Base-by-base conservation (phyloP, 2,888 invertebrate species). In the Agrotis exclamationis region DNA sequence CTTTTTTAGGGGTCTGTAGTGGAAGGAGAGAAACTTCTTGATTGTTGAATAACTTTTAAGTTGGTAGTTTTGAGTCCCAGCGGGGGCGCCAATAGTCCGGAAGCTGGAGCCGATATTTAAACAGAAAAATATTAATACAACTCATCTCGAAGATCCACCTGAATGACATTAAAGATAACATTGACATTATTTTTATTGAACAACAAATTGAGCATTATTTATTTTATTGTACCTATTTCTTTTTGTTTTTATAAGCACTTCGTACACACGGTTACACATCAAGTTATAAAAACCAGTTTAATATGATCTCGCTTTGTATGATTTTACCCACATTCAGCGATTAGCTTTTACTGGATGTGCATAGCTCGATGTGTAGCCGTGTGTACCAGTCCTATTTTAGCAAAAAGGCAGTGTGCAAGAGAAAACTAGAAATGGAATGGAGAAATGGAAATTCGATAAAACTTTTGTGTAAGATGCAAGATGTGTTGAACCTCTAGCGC, bases 1-100 rank as follows among this genome's bases (percentile, higher is more conserved):
- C 20, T 20, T 63, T 7, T 59, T 58, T 70, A 54, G 33, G 48
- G 24, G 59, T 60, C 63, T n/a, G 50, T 47, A n/a, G 62, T 50
- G 13, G 14, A 16, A 64, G 6, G 5, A n/a, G 18, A 33, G 50
- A 20, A 60, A 3, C n/a, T 5, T 28, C 54, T 44, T 64, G 39
- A 14, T 56, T 4, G 0, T 18, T 33, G 1, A 24, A 24, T 59
- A 16, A 28, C 14, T 18, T 39, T 18, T 24, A 1, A 4, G 4
- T 5, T 7, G 1, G n/a, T 3, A 1, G 45, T 14, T 48, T 20
- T 18, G 24, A n/a, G 68, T 48, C 48, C 68, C 76, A 67, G 47
- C 0, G 13, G 14, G 59, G 59, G 68, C 59, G 54, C 69, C 69
- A 69, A 50, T 24, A 75, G 5, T 2, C 20, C 4, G 39, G 39